Base-by-base conservation (phyloP, 2,113 vertebrate genomes). In the Oxyura jamaicensis region DNA sequence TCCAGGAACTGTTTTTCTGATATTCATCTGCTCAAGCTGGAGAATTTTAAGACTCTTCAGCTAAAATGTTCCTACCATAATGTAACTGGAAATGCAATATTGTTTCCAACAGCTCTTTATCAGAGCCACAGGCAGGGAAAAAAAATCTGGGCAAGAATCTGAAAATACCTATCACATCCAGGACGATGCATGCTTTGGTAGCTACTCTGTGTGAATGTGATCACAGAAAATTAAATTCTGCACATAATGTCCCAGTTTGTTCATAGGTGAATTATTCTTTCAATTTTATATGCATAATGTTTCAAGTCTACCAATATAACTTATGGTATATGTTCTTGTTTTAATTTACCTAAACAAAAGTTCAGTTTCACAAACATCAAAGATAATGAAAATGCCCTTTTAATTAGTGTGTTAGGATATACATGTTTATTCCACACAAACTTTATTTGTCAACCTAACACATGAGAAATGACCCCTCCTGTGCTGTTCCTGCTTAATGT, bases 401-500 rank as follows among this genome's bases (percentile, higher is more conserved):
- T 83, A 97, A 97, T 88, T 93, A 93, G 92, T 91, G 63, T 71
- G 53, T 91, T 79, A 91, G 86, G 94, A 86, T 53, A 41, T 68
- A 39, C 79, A 82, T 94, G 63, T 90, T 97, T 95, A 72, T 81
- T 90, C 58, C 85, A 44, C 8, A 19, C 39, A 72, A 68, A 73
- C 68, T 92, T 90, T 95, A 76, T 94, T 91, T 94, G 77, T 88
- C 91, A 80, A 73, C 48, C 83, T 86, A 80, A 46, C 42, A 83
- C 74, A 75, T 88, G 76, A 96, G 90, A 81, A 95, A 95, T 52
- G 90, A 87, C 16, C 21, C 13, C 86, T 68, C 44, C 55, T 88
- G 66, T 66, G 95, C 94, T 96, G 90, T 88, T 95, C 73, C 84
- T 97, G 74, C 58, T 95, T 97, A 95, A 97, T 95, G 96, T 96